Percentiles rank a stretch among this genome's conserved stretches.
Conservation (phyloP, 1,140 invertebrate species). For the Lutraria rhynchaena region DNA sequence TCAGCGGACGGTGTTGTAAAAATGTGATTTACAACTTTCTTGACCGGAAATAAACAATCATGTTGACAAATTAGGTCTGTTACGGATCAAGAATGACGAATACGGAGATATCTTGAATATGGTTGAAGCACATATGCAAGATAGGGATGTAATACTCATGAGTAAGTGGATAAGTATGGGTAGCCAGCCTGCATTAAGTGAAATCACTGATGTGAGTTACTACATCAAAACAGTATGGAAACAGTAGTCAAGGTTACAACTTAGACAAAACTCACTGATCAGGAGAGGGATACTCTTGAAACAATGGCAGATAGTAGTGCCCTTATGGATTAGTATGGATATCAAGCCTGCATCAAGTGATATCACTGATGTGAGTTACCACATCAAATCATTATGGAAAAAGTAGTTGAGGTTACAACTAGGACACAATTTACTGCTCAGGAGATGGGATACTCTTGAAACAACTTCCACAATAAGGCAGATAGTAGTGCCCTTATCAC, state of each 20-base stretch:
- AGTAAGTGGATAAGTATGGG: too few relatives aligned
- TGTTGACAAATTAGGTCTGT: too few relatives aligned
- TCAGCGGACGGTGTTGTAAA: constrained; percentile 49
- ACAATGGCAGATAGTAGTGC: constrained; percentile 29
- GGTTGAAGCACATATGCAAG: background rate
- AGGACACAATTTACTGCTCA: background rate
- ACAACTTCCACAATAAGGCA: background rate
- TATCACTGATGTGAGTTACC: too few relatives aligned
- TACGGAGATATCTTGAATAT: background rate
- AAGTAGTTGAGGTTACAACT: background rate
- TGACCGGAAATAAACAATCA: background rate
- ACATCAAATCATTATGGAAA: too few relatives aligned
- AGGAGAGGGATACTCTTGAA: background rate
- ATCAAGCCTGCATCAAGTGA: too few relatives aligned
- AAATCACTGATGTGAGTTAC: too few relatives aligned
- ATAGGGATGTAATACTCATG: too few relatives aligned
- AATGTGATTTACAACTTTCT: background rate
- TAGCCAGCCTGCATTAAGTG: too few relatives aligned
- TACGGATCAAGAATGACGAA: background rate
- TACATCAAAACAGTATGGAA: too few relatives aligned
- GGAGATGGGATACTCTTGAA: background rate
- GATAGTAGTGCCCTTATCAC: constrained; percentile 11
- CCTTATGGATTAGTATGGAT: too few relatives aligned
- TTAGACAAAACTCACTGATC: background rate
- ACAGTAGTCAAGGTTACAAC: background rate